Percentiles rank a stretch among this genome's conserved stretches.
Evolutionary conservation across 2,888 invertebrate species (phyloP).

Genomic region (Stramonita haemastoma): DNA sequence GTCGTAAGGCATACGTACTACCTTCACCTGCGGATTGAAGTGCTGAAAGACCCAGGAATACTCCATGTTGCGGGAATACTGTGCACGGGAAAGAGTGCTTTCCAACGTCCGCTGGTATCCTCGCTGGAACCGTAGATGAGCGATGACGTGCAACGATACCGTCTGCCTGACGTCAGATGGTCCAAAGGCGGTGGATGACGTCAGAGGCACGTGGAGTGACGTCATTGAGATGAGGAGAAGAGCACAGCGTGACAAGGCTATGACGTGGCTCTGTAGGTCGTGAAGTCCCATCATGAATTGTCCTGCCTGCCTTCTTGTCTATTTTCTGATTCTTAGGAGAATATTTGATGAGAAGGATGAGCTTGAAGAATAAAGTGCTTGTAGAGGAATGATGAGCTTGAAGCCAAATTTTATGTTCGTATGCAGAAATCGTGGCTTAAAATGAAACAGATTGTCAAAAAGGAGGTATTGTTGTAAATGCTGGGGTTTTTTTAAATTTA

Average conservation of each 20-base stretch:
- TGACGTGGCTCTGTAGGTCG: background rate
- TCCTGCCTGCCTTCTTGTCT: no score
- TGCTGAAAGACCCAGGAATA: conserved; percentile 12
- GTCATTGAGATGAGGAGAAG: background rate
- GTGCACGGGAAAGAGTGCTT: conserved; percentile 31
- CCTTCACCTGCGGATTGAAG: conserved; percentile 27
- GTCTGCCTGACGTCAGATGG: conserved; percentile 1
- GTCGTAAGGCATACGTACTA: conserved; percentile 19
- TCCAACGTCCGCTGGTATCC: conserved; percentile 44
- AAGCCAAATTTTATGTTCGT: no score
- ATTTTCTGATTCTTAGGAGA: background rate
- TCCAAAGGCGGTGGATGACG: background rate
- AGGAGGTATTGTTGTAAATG: no score
- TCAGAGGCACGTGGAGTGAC: background rate
- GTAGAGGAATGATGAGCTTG: background rate
- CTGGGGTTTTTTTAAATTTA: no score
- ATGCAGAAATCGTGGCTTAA: no score
- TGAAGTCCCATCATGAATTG: background rate
- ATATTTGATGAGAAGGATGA: background rate
- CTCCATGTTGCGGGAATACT: background rate
- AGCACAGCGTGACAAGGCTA: background rate
- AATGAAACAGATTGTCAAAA: no score
- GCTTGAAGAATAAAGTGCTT: background rate
- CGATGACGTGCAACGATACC: conserved; percentile 47
- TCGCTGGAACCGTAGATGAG: conserved; percentile 38